Evolutionary conservation across 2,888 invertebrate genomes (phyloP), one percentile per base, ranked within the genome.

Genomic region (Teleogryllus oceanicus): DNA sequence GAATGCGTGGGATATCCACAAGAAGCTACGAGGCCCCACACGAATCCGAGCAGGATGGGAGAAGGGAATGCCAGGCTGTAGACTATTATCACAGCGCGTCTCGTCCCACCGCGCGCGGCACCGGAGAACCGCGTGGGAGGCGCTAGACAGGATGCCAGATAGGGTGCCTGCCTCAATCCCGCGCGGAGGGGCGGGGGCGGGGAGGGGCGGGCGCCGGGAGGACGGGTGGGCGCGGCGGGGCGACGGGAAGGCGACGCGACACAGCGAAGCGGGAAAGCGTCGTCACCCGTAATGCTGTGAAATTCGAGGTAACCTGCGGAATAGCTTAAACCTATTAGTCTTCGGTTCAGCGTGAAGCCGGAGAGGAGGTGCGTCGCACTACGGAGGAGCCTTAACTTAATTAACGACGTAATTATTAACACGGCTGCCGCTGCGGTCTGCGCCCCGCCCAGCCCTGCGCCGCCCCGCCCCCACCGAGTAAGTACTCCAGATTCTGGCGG

Each of bases 361-460:
- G 62, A 62, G 62, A 62, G 62, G n/a, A 62, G 62, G n/a, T 37
- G 16, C 62, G 62, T 62, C 62, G 13, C 62, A 13, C 16, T 18
- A n/a, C 62, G 16, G 62, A 62, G 62, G 62, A 62, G 62, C 62
- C n/a, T 62, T 62, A 62, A 62, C 62, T 13, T 62, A 62, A 62
- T 62, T 62, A 62, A 62, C 62, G 62, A 62, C 62, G 62, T 62
- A 62, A 62, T 62, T 62, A 62, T 62, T 62, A 62, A 62, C 62
- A 62, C 62, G 62, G n/a, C 13, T 62, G 62, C 62, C 13, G 62
- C 62, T 62, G 62, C 62, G 62, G 62, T 62, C 13, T 5, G 13
- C 62, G 62, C 62, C n/a, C 62, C 62, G 62, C 62, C 13, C 16
- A 62, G 62, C 62, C 13, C 62, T 62, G 62, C 62, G 0, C 62